These are phyloP conservation scores for Siphamia tubifer DNA, from an alignment of 2,113 vertebrate species.

Conservation along the genomic window DNA sequence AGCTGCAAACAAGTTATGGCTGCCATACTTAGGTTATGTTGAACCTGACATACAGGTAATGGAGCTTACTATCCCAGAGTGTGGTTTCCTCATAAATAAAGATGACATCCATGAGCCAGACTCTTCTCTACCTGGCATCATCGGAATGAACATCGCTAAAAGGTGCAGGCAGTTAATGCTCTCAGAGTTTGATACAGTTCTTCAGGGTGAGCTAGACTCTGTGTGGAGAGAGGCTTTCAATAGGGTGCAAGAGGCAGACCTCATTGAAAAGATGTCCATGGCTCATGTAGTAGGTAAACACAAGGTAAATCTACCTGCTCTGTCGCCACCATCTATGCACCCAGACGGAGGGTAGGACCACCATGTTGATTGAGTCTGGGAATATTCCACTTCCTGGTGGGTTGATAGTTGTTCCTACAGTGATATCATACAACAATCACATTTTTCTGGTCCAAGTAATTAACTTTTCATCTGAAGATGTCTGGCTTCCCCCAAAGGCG, in stretches of 20 bases:
- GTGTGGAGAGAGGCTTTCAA: too few relatives aligned
- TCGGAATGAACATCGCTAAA: slow-evolving; percentile 3
- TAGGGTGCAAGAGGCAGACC: too few relatives aligned
- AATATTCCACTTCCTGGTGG: background rate
- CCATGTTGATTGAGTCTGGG: background rate
- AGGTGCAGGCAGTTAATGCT: background rate
- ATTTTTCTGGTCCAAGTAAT: background rate
- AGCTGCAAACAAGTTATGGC: too few relatives aligned
- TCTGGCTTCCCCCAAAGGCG: background rate
- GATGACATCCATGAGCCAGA: background rate
- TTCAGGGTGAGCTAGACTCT: background rate
- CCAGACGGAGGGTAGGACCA: too few relatives aligned
- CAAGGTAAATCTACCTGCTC: too few relatives aligned
- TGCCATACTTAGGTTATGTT: background rate
- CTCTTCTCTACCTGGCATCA: background rate
- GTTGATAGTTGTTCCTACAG: background rate
- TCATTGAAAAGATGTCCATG: too few relatives aligned
- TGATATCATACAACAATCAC: background rate
- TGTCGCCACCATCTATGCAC: too few relatives aligned
- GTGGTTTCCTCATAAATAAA: background rate
- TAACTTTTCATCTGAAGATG: background rate
- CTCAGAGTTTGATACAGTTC: background rate
- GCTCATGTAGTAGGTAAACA: too few relatives aligned
- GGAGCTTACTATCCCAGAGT: background rate
- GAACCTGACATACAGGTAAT: background rate